A percentile compares a stretch with the other conserved stretches of the same genome.
These are phyloP conservation scores for Cossypha caffra DNA, from an alignment of 2,797 vertebrate genomes.

Conservation along the genomic window DNA sequence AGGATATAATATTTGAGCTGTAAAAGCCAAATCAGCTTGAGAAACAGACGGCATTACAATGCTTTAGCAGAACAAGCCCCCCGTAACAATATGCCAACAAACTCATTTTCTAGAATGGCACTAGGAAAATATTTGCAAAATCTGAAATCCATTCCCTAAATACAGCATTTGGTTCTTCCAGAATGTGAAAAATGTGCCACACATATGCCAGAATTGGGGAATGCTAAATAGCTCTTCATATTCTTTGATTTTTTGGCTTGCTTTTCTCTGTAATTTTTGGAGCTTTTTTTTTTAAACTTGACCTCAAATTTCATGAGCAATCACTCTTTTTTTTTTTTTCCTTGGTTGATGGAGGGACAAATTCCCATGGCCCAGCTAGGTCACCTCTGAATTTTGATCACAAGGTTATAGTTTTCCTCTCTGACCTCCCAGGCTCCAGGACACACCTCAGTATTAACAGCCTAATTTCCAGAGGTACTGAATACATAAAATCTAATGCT, in stretches of 20 bases:
- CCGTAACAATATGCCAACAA: constrained; percentile 70
- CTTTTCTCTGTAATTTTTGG: not conserved
- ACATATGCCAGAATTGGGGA: not conserved
- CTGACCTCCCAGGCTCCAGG: not conserved
- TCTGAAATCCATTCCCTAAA: constrained; percentile 67
- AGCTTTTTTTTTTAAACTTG: not conserved
- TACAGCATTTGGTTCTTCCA: constrained; percentile 64
- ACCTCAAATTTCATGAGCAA: not conserved
- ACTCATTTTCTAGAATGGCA: constrained; percentile 73
- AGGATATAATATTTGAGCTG: constrained; percentile 72
- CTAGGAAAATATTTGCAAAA: constrained; percentile 80
- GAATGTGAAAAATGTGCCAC: not conserved
- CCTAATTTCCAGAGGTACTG: not conserved
- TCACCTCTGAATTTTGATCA: constrained; percentile 15
- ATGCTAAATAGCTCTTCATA: not conserved
- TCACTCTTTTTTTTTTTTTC: not conserved
- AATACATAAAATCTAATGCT: not conserved
- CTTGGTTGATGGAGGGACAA: not conserved
- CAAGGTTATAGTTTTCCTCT: not conserved
- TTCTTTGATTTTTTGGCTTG: not conserved
- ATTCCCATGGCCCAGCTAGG: not conserved
- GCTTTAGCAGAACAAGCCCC: constrained; percentile 73
- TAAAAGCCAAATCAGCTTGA: constrained; percentile 74
- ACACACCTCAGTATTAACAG: not conserved
- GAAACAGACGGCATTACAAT: constrained; percentile 75